These are phyloP conservation scores for Anarhynchus alexandrinus DNA, from an alignment of 2,113 vertebrate genomes.

Conservation along the genomic window DNA sequence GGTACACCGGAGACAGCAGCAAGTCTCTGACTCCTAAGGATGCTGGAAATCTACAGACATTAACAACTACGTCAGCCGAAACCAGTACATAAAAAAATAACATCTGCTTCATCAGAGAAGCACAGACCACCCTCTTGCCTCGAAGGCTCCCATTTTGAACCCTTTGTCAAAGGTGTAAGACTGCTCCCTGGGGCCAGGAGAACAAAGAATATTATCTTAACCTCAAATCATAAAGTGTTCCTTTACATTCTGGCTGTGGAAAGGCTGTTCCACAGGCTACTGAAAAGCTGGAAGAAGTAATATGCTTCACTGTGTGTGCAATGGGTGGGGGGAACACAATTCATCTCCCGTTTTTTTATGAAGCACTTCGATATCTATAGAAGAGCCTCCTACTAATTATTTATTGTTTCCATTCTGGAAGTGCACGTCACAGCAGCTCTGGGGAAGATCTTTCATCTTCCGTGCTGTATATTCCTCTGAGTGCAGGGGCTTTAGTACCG, in stretches of 20 bases:
- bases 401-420: background rate
- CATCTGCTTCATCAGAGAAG: background rate
- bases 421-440: background rate
- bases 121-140: background rate
- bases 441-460: conserved; percentile 40
- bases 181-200: background rate
- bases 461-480: background rate
- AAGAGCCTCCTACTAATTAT: background rate
- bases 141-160: background rate
- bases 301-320: fast-evolving
- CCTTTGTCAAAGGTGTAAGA: background rate
- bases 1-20: background rate
- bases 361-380: background rate
- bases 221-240: background rate
- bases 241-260: background rate
- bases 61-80: background rate
- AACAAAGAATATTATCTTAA: background rate
- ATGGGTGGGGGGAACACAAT: background rate
- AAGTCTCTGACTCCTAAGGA: background rate
- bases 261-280: background rate
- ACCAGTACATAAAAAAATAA: background rate
- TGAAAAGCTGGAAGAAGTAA: background rate
- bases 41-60: background rate
- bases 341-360: background rate
- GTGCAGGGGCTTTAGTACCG: background rate